These are phyloP conservation scores for Therioaphis trifolii DNA, from an alignment of 2,888 invertebrate species.

Conservation along the genomic window DNA sequence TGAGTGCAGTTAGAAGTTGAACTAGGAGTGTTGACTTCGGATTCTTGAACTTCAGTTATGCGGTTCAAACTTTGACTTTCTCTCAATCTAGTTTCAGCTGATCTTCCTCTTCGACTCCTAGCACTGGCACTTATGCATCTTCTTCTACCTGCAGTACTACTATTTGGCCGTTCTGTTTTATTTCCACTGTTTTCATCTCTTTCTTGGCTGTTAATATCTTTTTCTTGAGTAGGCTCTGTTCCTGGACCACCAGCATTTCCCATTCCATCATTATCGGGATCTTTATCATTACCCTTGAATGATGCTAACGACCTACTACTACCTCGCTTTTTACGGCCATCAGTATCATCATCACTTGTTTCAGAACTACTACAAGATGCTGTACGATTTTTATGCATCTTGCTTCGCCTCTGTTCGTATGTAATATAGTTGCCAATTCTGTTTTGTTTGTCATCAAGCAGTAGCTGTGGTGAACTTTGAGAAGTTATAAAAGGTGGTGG, in stretches of 20 bases:
- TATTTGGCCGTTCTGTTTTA: slow-evolving; percentile 67
- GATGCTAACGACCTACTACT: slow-evolving; percentile 76
- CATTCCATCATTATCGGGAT: slow-evolving; percentile 73
- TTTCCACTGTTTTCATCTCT: slow-evolving; percentile 66
- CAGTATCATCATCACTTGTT: slow-evolving; percentile 84
- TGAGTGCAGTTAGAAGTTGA: slow-evolving; percentile 22
- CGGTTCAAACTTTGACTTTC: slow-evolving; percentile 88
- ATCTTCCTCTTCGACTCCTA: slow-evolving; percentile 72
- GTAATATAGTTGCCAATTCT: slow-evolving; percentile 47
- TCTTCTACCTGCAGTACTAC: slow-evolving; percentile 67
- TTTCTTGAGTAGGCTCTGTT: slow-evolving; percentile 58
- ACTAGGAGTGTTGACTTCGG: slow-evolving; percentile 68
- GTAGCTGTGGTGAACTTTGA: slow-evolving; percentile 68
- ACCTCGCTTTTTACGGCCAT: slow-evolving; percentile 83
- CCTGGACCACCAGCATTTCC: slow-evolving; percentile 68
- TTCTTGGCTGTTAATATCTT: slow-evolving; percentile 65
- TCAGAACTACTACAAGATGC: slow-evolving; percentile 95
- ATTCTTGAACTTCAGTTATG: slow-evolving; percentile 87
- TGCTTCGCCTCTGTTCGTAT: slow-evolving; percentile 75
- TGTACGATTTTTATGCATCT: slow-evolving; percentile 80
- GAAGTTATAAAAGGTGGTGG: slow-evolving; percentile 69
- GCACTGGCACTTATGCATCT: slow-evolving; percentile 68
- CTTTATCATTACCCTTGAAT: slow-evolving; percentile 72
- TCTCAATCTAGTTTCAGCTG: slow-evolving; percentile 77
- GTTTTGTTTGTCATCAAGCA: slow-evolving; percentile 70